A percentile compares a stretch with the other conserved stretches of the same genome.
Conservation (phyloP, 1,140 invertebrate genomes). For the Cyphomyrmex costatus region DNA sequence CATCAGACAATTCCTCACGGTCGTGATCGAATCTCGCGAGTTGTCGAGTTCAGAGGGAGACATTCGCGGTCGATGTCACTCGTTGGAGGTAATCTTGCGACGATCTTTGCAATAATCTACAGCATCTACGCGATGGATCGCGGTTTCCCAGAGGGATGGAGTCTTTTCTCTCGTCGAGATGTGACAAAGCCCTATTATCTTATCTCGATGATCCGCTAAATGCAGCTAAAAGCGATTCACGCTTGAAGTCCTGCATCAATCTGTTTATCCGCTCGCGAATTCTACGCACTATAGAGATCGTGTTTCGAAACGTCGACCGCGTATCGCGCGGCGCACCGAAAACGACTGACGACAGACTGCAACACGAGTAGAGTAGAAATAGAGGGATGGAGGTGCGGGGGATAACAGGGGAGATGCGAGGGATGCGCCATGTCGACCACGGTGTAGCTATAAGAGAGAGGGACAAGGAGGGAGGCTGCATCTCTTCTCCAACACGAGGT, state of each 20-base stretch:
- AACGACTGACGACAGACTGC: constrained; percentile 74
- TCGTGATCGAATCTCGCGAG: neutral
- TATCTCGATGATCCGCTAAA: neutral
- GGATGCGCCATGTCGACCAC: constrained; percentile 24
- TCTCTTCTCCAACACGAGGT: neutral
- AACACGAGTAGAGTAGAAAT: constrained; percentile 64
- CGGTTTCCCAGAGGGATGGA: neutral
- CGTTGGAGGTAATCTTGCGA: neutral
- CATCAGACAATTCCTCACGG: constrained; percentile 39
- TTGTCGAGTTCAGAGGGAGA: neutral
- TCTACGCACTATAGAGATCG: neutral
- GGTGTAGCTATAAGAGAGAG: neutral
- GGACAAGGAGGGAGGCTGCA: neutral
- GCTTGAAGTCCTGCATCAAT: neutral
- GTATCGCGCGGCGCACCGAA: constrained; percentile 69
- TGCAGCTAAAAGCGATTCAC: neutral
- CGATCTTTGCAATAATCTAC: neutral
- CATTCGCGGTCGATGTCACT: neutral
- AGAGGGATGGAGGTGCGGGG: constrained; percentile 62
- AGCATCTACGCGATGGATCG: neutral
- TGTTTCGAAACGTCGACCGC: neutral
- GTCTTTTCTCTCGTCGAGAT: neutral
- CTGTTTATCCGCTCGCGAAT: neutral
- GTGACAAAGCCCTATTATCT: neutral
- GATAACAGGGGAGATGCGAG: neutral